A percentile compares a stretch with the other conserved stretches of the same genome.
Evolutionary conservation across 1,140 invertebrate species (phyloP).

Genomic region (Eupristina koningsbergeri): DNA sequence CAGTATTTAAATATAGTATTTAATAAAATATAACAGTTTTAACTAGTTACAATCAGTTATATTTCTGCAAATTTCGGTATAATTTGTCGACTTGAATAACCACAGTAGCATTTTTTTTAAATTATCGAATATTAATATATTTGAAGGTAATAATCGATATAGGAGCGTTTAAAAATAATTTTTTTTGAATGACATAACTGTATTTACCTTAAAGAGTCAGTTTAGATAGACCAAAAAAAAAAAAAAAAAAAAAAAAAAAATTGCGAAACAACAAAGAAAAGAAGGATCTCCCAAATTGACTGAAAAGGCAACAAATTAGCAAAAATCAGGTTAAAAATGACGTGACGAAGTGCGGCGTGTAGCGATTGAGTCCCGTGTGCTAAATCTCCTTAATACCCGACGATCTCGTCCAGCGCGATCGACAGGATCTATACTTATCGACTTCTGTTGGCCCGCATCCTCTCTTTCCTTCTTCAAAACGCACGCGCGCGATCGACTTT

Average conservation of each 20-base stretch:
- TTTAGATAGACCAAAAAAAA: neutral
- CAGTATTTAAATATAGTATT: too few relatives aligned
- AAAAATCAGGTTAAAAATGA: slow-evolving; percentile 59
- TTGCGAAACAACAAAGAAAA: neutral
- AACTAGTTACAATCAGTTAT: too few relatives aligned
- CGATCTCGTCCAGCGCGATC: slow-evolving; percentile 57
- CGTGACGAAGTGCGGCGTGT: slow-evolving; percentile 55
- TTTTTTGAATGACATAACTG: too few relatives aligned
- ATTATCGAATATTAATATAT: neutral
- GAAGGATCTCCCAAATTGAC: slow-evolving; percentile 13
- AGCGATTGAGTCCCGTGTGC: slow-evolving; percentile 54
- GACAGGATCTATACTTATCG: slow-evolving; percentile 69
- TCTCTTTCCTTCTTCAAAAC: neutral
- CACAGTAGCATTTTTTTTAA: too few relatives aligned
- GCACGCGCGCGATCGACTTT: slow-evolving; percentile 52
- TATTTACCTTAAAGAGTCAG: neutral
- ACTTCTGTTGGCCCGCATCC: slow-evolving; percentile 57
- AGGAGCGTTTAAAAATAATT: neutral
- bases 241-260: slow-evolving; percentile 27
- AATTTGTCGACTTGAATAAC: too few relatives aligned
- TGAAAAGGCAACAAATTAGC: slow-evolving; percentile 39
- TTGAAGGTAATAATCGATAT: neutral
- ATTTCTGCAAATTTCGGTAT: too few relatives aligned
- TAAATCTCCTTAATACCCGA: slow-evolving; percentile 60
- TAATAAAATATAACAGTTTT: too few relatives aligned